Conservation (phyloP, 2,113 vertebrate genomes). For the Chascanopsetta lugubris region DNA sequence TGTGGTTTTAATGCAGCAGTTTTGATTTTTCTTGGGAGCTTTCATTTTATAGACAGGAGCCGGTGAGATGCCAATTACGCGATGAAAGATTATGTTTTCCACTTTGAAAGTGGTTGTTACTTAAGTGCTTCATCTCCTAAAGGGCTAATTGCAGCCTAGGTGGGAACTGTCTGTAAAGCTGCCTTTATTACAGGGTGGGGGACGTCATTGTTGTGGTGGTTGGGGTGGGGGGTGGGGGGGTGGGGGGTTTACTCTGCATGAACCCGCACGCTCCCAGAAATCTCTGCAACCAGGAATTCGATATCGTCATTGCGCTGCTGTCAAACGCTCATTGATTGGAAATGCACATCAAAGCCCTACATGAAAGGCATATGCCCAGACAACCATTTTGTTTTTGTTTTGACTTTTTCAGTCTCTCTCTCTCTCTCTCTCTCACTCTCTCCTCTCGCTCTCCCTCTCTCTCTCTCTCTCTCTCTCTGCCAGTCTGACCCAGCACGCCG, state of each 20-base stretch:
- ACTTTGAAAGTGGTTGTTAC: slow-evolving; percentile 29
- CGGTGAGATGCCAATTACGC: slow-evolving; percentile 12
- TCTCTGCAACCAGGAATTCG: slow-evolving; percentile 1
- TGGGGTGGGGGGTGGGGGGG: too few relatives aligned
- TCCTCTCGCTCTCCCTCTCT: too few relatives aligned
- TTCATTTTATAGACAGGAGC: slow-evolving; percentile 17
- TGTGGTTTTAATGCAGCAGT: background rate
- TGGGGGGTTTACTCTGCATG: too few relatives aligned
- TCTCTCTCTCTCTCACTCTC: too few relatives aligned
- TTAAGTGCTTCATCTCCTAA: slow-evolving; percentile 40
- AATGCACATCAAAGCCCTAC: slow-evolving; percentile 39
- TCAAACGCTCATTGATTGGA: slow-evolving; percentile 18
- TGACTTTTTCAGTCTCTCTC: slow-evolving; percentile 45
- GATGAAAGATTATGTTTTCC: slow-evolving; percentile 28
- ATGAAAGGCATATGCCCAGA: slow-evolving; percentile 38
- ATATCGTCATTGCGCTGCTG: background rate
- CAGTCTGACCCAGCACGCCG: slow-evolving; percentile 48
- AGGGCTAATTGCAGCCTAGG: slow-evolving; percentile 49
- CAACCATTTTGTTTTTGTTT: slow-evolving; percentile 58
- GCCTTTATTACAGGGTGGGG: slow-evolving; percentile 44
- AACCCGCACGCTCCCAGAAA: slow-evolving; percentile 7
- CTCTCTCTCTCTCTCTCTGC: slow-evolving; percentile 50
- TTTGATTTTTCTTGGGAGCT: background rate
- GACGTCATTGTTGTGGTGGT: slow-evolving; percentile 35
- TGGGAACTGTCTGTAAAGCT: slow-evolving; percentile 47